Conservation (phyloP, 2,888 invertebrate genomes). For the Empis livida region DNA sequence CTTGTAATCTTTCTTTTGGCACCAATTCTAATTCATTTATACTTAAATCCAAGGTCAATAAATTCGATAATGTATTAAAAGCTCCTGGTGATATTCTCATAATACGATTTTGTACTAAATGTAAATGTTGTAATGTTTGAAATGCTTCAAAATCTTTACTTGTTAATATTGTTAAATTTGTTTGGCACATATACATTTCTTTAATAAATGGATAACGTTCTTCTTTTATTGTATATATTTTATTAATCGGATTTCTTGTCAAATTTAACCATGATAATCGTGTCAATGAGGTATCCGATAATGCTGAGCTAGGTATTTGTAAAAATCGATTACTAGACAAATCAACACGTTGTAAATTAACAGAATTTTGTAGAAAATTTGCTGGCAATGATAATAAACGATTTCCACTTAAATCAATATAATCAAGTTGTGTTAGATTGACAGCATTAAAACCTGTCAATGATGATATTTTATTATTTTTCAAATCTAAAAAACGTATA, state of each 20-base stretch:
- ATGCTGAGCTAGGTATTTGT: constrained; percentile 59
- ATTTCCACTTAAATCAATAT: constrained; percentile 65
- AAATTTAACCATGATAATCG: constrained; percentile 65
- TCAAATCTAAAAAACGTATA: constrained; percentile 59
- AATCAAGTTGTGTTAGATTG: constrained; percentile 57
- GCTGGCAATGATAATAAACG: constrained; percentile 61
- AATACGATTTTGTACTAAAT: constrained; percentile 59
- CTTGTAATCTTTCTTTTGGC: constrained; percentile 72
- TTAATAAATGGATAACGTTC: constrained; percentile 66
- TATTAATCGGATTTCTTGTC: constrained; percentile 66
- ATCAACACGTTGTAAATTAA: constrained; percentile 59
- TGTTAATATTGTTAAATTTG: constrained; percentile 70
- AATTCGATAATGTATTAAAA: constrained; percentile 60
- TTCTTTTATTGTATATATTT: constrained; percentile 55
- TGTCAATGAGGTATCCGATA: constrained; percentile 61
- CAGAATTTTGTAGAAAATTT: constrained; percentile 66
- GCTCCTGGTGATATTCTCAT: constrained; percentile 73
- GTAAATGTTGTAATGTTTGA: constrained; percentile 61
- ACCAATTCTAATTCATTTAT: constrained; percentile 70
- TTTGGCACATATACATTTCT: constrained; percentile 64
- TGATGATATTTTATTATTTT: constrained; percentile 60
- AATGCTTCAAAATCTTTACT: constrained; percentile 78
- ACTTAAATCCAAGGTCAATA: constrained; percentile 68
- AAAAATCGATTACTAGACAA: constrained; percentile 66
- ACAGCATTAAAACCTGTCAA: constrained; percentile 64